phyloP scores from a whole-genome alignment of 2,797 vertebrate genomes.

The Apogon hyalosoma region DNA sequence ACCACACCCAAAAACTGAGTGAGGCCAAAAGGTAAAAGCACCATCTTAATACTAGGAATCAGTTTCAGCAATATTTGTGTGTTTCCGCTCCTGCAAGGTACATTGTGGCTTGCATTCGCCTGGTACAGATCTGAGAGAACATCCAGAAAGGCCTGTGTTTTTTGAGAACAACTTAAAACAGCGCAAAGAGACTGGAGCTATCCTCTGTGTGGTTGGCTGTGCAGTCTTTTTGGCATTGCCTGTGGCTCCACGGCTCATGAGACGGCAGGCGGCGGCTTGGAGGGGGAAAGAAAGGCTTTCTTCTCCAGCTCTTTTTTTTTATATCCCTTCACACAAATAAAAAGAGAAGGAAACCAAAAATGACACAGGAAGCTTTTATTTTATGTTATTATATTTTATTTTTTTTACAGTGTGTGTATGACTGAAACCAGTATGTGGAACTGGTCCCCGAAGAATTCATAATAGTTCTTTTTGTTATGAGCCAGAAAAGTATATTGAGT shows the following conservation, averaged over 20 bases:
- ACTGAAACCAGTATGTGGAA: constrained; percentile 60
- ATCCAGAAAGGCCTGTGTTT: constrained; percentile 66
- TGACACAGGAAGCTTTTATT: constrained; percentile 63
- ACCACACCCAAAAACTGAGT: constrained; percentile 13
- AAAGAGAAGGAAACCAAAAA: constrained; percentile 55
- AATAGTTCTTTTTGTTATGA: constrained; percentile 60
- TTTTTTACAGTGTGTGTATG: constrained; percentile 35
- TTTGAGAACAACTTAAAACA: constrained; percentile 73
- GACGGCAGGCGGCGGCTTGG: constrained; percentile 59
- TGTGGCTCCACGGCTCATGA: constrained; percentile 72
- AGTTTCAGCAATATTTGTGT: constrained; percentile 39
- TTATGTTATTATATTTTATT: constrained; percentile 17
- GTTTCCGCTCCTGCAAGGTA: constrained; percentile 52
- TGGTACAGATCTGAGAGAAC: constrained; percentile 72
- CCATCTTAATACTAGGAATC: constrained; percentile 35
- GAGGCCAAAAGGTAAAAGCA: constrained; percentile 12
- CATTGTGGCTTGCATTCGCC: constrained; percentile 60
- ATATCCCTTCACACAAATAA: constrained; percentile 61
- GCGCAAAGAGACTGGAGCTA: constrained; percentile 64
- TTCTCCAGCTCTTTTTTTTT: constrained; percentile 54
- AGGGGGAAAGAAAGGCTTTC: constrained; percentile 58
- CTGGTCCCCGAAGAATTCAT: constrained; percentile 57
- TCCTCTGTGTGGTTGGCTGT: constrained; percentile 71
- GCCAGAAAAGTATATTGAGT: constrained; percentile 34
- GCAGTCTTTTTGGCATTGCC: constrained; percentile 70